A percentile compares a stretch with the other conserved stretches of the same genome.
These are phyloP conservation scores for Hippocampus barbouri DNA, from an alignment of 2,113 vertebrate genomes.

Conservation along the genomic window DNA sequence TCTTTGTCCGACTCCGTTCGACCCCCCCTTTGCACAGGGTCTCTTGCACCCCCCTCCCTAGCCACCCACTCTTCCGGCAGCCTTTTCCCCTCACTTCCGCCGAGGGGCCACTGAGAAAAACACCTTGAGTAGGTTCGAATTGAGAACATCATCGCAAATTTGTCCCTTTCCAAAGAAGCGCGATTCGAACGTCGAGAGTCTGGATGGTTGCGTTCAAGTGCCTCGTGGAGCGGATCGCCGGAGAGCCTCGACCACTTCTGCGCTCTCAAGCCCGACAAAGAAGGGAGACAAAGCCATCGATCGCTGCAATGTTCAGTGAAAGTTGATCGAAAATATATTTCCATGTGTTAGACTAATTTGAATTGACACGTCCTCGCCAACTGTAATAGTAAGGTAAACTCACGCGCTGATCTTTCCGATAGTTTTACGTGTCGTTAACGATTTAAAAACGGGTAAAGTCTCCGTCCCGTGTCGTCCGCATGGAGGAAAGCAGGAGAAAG, in stretches of 20 bases:
- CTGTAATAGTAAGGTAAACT: not conserved
- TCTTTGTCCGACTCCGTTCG: not conserved
- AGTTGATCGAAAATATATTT: not conserved
- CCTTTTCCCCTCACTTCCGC: not conserved
- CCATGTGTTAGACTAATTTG: not conserved
- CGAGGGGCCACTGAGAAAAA: not conserved
- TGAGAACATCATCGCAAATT: not conserved
- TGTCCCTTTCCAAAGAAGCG: not conserved
- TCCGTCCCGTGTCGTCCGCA: not conserved
- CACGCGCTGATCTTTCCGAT: not conserved
- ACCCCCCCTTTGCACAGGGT: not conserved
- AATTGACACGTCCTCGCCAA: not conserved
- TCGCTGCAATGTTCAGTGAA: not conserved
- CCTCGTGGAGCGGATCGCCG: not conserved
- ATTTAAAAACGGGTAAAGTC: not conserved
- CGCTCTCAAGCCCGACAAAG: not conserved
- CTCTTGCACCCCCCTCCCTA: not conserved
- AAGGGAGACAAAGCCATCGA: slow-evolving; percentile 1
- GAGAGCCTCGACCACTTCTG: not conserved
- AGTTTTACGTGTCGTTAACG: not conserved
- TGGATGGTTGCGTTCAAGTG: slow-evolving; percentile 2
- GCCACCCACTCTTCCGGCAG: not conserved
- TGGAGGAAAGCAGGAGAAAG: not conserved
- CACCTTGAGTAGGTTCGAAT: not conserved
- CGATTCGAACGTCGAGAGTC: not conserved